Base-by-base conservation (phyloP, 2,797 vertebrate genomes). In the Vultur gryphus region DNA sequence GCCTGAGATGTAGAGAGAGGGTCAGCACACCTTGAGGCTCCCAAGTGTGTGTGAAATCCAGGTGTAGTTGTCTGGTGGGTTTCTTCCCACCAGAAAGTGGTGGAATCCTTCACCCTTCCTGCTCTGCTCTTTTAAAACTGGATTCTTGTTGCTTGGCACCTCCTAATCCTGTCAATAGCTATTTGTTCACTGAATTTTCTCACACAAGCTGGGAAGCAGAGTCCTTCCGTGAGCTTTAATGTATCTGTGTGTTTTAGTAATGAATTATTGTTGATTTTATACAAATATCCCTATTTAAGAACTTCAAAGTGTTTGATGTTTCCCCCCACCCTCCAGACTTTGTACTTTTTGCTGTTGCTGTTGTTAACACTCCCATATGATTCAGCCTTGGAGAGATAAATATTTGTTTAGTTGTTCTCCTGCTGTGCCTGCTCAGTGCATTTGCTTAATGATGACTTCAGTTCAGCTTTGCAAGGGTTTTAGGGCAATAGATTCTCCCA, bases 321-420 rank as follows among this genome's bases (percentile, higher is more conserved):
- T 94, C 41, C 39, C 51, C 25, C 64, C 76, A 83, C 59, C 37
- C 91, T 87, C n/a, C 85, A 61, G 76, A 84, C 62, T 76, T 85
- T 51, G 41, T 44, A 61, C 43, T 93, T 77, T 80, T 89, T 55
- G 5, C 90, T 91, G 73, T 72, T 93, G 76, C 89, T 94, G 73
- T 66, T 95, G 79, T 89, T 93, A 90, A 80, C 89, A 49, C 58
- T 95, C 58, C 84, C 80, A 64, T 86, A 91, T 1, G 6, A 73
- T 95, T 93, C 91, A 97, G 94, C 71, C 87, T 92, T 73, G 87
- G 58, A 95, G 91, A 96, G 96, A 96, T 94, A 97, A 97, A 95
- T 97, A 95, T 97, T 97, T 97, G 94, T 90, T 96, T 96, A 97
- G 91, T 85, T 93, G 61, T 84, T 93, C 82, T 94, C 95, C 93